Conservation (phyloP, 2,113 vertebrate species). For the Meleagris gallopavo region DNA sequence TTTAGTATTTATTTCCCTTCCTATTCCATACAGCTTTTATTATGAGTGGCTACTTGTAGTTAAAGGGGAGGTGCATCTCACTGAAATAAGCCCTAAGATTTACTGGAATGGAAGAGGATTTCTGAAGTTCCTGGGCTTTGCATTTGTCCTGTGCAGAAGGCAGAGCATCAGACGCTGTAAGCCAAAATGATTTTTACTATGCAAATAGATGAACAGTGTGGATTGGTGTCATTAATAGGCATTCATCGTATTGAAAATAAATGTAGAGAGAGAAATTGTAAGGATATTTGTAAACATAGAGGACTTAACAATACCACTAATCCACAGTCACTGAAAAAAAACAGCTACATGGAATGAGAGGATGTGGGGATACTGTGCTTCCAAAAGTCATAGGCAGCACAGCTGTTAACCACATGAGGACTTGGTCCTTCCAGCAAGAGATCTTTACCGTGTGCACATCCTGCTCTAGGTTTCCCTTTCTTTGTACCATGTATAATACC, state of each 20-base stretch:
- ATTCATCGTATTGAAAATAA: background rate
- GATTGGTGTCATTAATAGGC: background rate
- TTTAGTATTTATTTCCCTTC: constrained; percentile 44
- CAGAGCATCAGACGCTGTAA: background rate
- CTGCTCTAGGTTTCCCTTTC: background rate
- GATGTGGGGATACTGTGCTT: background rate
- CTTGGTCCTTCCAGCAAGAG: background rate
- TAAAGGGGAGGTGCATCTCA: constrained; percentile 9
- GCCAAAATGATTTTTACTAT: constrained; percentile 1
- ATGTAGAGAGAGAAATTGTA: constrained; percentile 7
- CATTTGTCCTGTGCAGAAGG: background rate
- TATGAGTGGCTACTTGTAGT: constrained; percentile 35
- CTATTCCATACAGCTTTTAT: constrained; percentile 5
- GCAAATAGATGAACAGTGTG: background rate
- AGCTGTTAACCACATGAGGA: background rate
- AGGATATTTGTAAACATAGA: background rate
- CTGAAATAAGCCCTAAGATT: constrained; percentile 32
- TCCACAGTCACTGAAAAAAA: background rate
- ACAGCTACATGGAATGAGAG: background rate
- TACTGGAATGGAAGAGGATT: constrained; percentile 32
- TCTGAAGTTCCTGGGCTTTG: constrained; percentile 9
- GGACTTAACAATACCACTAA: background rate
- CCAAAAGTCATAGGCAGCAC: background rate
- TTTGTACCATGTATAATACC: background rate
- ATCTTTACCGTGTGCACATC: background rate